Base-by-base conservation (phyloP, 2,888 invertebrate species). In the Schrankia costaestrigalis region DNA sequence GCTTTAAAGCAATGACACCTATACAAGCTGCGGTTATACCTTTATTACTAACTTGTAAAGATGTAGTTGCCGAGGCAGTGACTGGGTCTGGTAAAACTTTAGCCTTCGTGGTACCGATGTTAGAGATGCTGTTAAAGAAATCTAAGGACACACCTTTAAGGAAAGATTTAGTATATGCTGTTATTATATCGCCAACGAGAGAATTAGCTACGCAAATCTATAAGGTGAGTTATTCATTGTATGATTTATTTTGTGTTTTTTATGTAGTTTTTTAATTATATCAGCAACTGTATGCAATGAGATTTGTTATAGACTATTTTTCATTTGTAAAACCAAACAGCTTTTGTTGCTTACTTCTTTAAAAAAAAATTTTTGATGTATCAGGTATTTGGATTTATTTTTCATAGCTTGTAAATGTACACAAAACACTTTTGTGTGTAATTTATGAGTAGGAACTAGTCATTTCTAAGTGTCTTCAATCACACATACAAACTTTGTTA, bases 11-110 rank as follows among this genome's bases (percentile, higher is more conserved):
- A 11, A 91, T 91, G 90, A 91, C 91, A 3, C 91, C 91, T 0
- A 90, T 91, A 9, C 91, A 97, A 90, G 93, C 95, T 3, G 95
- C 96, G 0, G 93, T 95, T 33, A 97, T 98, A 62, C 97, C 97
- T 0, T 86, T 97, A 32, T 88, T 99, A 31, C 74, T 98, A 31
- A 91, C 92, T 5, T 95, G 95, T 58, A 98, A 98, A 79, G 99
- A 99, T 90, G 97, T 99, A 8, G 97, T 97, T 0, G 99, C 96
- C 0, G 98, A 99, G 81, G 99, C 99, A 2, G 97, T 99, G 0
- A 99, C 99, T 1, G 99, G 99, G 2, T 98, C 98, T 47, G 99
- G 99, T 0, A 99, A 99, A 85, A 99, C 99, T 0, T 80, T 99
- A 21, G 97, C 99, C 0, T 99, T 99, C 78, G 84, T 99, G 7